Conservation (phyloP, 2,797 vertebrate species). For the Bradypodion ventrale region DNA sequence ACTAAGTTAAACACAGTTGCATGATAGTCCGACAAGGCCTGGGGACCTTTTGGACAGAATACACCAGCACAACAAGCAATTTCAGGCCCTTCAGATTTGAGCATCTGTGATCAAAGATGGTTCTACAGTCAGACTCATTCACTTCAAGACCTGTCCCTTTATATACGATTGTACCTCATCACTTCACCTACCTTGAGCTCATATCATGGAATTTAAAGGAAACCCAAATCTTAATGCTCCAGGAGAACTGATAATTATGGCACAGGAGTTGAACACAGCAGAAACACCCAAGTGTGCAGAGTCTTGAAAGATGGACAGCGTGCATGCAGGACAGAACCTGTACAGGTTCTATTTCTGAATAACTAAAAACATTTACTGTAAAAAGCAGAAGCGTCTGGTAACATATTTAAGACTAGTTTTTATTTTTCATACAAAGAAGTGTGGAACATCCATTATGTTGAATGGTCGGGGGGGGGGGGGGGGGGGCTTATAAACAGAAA, state of each 20-base stretch:
- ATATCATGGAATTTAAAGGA: background rate
- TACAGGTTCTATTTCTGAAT: background rate
- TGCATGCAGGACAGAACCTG: background rate
- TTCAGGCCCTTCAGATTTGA: background rate
- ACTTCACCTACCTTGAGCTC: background rate
- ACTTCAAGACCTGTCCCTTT: background rate
- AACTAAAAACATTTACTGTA: background rate
- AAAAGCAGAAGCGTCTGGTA: too few species aligned
- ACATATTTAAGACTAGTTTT: background rate
- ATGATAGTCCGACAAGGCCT: background rate
- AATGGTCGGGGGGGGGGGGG: too few species aligned
- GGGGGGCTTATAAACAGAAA: too few species aligned
- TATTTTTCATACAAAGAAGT: too few species aligned
- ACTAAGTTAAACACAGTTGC: slow-evolving; percentile 19
- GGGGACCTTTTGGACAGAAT: background rate
- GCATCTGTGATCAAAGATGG: background rate
- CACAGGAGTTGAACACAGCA: background rate
- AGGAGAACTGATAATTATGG: background rate
- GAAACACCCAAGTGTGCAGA: background rate
- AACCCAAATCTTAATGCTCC: background rate
- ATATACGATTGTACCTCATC: background rate
- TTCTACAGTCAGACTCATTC: background rate
- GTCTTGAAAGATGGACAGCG: background rate
- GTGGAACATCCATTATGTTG: too few species aligned
- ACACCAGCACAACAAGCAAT: background rate